These are phyloP conservation scores for Adrianichthys oophorus DNA, from an alignment of 2,797 vertebrate genomes.

Conservation along the genomic window DNA sequence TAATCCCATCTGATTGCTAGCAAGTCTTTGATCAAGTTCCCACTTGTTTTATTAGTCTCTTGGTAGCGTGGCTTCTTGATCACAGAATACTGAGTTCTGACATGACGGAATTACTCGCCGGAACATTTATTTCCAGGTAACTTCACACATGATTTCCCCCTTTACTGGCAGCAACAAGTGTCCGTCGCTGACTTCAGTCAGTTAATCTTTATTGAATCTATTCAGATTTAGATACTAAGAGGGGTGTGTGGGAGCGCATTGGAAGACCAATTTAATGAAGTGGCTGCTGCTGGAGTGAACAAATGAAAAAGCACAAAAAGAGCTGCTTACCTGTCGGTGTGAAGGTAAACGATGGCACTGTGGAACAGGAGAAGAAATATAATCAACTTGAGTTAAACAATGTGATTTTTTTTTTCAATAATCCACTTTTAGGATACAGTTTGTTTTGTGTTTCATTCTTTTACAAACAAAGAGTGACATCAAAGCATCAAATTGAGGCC, in stretches of 20 bases:
- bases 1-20: conserved; percentile 49
- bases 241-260: background rate
- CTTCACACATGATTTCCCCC: conserved; percentile 1
- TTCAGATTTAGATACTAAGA: background rate
- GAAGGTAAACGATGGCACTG: conserved; percentile 99
- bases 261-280: background rate
- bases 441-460: conserved; percentile 20
- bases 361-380: conserved; percentile 54
- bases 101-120: conserved; percentile 25
- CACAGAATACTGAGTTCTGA: conserved; percentile 25
- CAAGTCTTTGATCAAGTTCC: conserved; percentile 62
- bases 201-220: conserved; percentile 6
- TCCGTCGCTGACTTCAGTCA: conserved; percentile 10
- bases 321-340: conserved; percentile 94
- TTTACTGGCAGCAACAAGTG: conserved; percentile 1
- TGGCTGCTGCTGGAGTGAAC: background rate
- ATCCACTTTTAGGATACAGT: conserved; percentile 5
- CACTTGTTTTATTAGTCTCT: conserved; percentile 46
- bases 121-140: conserved; percentile 20
- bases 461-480: conserved; percentile 14
- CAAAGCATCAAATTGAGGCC: conserved; percentile 26
- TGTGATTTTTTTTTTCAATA: too few relatives aligned
- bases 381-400: too few relatives aligned
- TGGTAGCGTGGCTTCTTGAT: conserved; percentile 19
- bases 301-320: background rate